Evolutionary conservation across 2,888 invertebrate species (phyloP), one percentile per base, ranked within the genome.

Genomic region (Nesidiocoris tenuis): DNA sequence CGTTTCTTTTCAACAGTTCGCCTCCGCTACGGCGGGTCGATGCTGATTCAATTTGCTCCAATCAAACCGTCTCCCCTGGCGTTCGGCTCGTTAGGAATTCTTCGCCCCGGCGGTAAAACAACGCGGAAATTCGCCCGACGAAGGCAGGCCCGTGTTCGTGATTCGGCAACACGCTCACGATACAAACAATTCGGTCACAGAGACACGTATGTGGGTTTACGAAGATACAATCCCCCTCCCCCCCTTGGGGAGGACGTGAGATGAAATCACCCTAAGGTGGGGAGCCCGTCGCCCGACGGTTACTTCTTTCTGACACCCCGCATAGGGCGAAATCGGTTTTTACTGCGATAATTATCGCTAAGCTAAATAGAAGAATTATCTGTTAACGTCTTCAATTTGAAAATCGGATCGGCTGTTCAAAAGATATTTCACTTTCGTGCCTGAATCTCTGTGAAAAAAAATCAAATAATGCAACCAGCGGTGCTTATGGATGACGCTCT

Each of bases 21-120:
- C 12, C 39, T 12, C 39, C 12, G 39, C 12, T 39, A 39, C 39
- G 12, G 39, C 61, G 17, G 72, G 63, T 72, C 72, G 72, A 72
- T 72, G 22, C 55, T 72, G 72, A 72, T 72, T 72, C 72, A 72
- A 72, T 72, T 72, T 72, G 72, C 54, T 54, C 72, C 72, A 72
- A 72, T 72, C 72, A 72, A 24, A 56, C 19, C 25, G 24, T 24
- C 39, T 39, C 39, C 23, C 59, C 25, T 59, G 2, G 17, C 25
- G 2, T 22, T 59, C 24, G 39, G 39, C 39, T 39, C 39, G 39
- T 39, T 39, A 39, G 39, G 39, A 39, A 39, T 39, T 39, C 39
- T 39, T 39, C 63, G 22, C 22, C 16, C 61, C 18, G 1, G 18
- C 1, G 59, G 59, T 22, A 70, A 70, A 70, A 70, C 59, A 59